These are phyloP conservation scores for Phyllopteryx taeniolatus DNA, from an alignment of 2,113 vertebrate species.

Conservation along the genomic window DNA sequence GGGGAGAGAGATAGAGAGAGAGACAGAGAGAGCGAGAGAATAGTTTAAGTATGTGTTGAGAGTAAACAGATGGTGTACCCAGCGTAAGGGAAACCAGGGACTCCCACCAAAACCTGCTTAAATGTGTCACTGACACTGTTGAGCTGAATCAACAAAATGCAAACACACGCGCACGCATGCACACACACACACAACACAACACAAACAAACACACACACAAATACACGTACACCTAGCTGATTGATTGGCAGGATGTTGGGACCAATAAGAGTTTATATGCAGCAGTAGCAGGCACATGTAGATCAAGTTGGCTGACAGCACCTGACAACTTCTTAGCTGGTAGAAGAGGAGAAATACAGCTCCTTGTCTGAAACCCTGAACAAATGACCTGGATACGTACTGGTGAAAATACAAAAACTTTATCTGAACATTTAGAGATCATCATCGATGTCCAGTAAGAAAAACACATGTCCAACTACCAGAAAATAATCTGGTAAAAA, in stretches of 20 bases:
- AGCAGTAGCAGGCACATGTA: conserved; percentile 64
- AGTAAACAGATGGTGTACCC: conserved; percentile 72
- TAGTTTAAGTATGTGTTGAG: conserved; percentile 62
- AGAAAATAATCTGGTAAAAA: neutral
- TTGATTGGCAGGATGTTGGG: conserved; percentile 65
- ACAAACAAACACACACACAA: conserved; percentile 30
- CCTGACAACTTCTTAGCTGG: conserved; percentile 63
- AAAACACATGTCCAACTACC: neutral
- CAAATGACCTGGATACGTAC: conserved; percentile 29
- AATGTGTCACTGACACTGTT: conserved; percentile 67
- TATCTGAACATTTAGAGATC: conserved; percentile 15
- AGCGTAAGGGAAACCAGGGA: conserved; percentile 66
- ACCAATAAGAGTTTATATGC: conserved; percentile 55
- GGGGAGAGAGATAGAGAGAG: conserved; percentile 18
- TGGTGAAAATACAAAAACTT: conserved; percentile 17
- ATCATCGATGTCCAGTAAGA: neutral
- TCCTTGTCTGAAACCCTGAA: conserved; percentile 9
- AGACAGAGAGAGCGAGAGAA: conserved; percentile 45
- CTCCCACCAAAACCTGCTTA: conserved; percentile 59
- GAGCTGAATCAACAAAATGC: conserved; percentile 68
- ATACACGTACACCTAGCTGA: conserved; percentile 50
- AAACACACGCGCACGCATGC: conserved; percentile 31
- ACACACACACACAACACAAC: conserved; percentile 39
- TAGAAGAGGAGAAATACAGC: conserved; percentile 35
- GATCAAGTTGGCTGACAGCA: conserved; percentile 64